A percentile compares a stretch with the other conserved stretches of the same genome.
phyloP scores from a whole-genome alignment of 2,888 invertebrate genomes.

The Leptarthrus brevirostris region DNA sequence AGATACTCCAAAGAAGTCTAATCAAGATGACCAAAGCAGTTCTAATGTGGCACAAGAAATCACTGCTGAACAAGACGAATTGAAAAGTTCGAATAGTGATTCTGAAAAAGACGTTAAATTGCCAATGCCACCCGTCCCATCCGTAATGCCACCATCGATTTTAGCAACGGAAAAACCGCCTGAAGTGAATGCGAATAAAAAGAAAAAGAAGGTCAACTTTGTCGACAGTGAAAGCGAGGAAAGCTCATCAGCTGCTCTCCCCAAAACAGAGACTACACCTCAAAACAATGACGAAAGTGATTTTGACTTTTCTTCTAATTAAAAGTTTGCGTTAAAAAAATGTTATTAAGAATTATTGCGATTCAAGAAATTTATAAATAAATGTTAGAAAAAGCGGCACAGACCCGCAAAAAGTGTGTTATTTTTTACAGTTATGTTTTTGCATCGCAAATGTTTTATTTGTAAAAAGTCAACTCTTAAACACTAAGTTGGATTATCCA shows the following conservation, averaged over 20 bases:
- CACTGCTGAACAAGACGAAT: not conserved
- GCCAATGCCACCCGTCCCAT: not conserved
- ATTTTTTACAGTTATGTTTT: too few relatives aligned
- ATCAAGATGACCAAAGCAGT: slow-evolving; percentile 18
- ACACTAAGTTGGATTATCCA: too few relatives aligned
- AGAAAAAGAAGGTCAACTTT: slow-evolving; percentile 67
- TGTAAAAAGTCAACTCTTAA: too few relatives aligned
- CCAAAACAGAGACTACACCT: slow-evolving; percentile 53
- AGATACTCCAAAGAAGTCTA: not conserved
- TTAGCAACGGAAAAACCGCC: slow-evolving; percentile 60
- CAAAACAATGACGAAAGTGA: slow-evolving; percentile 63
- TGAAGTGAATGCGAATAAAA: slow-evolving; percentile 58
- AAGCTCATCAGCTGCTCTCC: slow-evolving; percentile 57
- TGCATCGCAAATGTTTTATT: too few relatives aligned
- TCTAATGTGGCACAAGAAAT: not conserved
- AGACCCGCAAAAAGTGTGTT: too few relatives aligned
- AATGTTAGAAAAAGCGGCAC: slow-evolving; percentile 24
- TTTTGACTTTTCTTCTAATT: slow-evolving; percentile 65
- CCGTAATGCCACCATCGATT: slow-evolving; percentile 55
- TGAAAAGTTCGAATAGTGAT: not conserved
- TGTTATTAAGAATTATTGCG: slow-evolving; percentile 2
- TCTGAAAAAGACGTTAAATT: not conserved
- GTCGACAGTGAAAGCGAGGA: slow-evolving; percentile 66
- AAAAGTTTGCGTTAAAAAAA: slow-evolving; percentile 10
- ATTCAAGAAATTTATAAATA: slow-evolving; percentile 36